Evolutionary conservation across 2,113 vertebrate species (phyloP).

Genomic region (Triplophysa dalaica): DNA sequence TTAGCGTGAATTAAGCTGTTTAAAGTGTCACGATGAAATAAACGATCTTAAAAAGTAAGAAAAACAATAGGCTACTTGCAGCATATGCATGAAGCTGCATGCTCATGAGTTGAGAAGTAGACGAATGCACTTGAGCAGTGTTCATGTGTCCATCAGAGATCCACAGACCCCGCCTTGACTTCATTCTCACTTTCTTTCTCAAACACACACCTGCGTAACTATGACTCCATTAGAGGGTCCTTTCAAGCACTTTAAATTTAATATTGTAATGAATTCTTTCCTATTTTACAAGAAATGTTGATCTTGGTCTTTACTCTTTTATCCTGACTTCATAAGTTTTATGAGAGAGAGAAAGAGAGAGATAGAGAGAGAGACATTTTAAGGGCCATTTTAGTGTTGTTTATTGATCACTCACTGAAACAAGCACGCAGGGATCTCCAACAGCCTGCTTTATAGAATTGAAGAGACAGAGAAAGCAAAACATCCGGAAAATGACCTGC

Average conservation of each 20-base stretch:
- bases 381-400: neutral
- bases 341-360: neutral
- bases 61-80: neutral
- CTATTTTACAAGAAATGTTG: neutral
- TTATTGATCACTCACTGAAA: constrained; percentile 10
- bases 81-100: neutral
- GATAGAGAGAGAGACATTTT: neutral
- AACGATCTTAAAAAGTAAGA: too few species aligned
- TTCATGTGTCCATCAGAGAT: neutral
- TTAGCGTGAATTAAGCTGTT: neutral
- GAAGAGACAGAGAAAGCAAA: neutral
- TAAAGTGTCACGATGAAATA: too few species aligned
- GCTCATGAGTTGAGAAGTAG: neutral
- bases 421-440: neutral
- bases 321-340: neutral
- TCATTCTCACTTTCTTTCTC: neutral
- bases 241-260: neutral
- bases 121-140: constrained; percentile 1
- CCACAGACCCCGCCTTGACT: constrained; percentile 17
- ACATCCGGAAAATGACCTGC: neutral
- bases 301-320: neutral
- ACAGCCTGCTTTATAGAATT: neutral
- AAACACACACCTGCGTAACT: neutral
- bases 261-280: neutral
- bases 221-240: neutral